Evolutionary conservation across 2,888 invertebrate genomes (phyloP), one percentile per base, ranked within the genome.

Genomic region (Asteroscopus sphinx): DNA sequence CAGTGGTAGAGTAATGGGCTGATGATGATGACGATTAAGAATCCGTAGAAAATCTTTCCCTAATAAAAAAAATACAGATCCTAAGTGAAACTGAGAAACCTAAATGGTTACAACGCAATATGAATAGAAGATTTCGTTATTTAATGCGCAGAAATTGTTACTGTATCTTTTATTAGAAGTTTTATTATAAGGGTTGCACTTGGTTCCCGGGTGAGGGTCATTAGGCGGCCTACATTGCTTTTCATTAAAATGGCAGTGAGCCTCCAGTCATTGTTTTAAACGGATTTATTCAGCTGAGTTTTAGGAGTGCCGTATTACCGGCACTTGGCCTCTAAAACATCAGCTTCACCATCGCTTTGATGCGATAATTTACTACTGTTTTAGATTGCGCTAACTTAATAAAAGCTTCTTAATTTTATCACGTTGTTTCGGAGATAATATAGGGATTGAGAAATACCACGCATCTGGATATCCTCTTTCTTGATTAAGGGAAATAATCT

Each of bases 261-360:
- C 13, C 21, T 13, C 12, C 11, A 21, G 33, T 21, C 13, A 25
- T 35, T 45, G 35, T 45, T 35, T 42, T 26, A 35, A 25, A 25
- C 15, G 33, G 33, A 25, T 35, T 45, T n/a, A n/a, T n/a, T n/a
- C n/a, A n/a, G n/a, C n/a, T n/a, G n/a, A n/a, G n/a, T n/a, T n/a
- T n/a, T 45, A 25, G 9, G 33, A 45, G 17, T 11, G 32, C 17
- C 32, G 17, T 9, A 13, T 13, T 9, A 9, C 21, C 13, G 21
- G 3, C 12, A 45, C 13, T 45, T 25, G 25, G 25, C 11, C 7
- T 25, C 15, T 35, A 35, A 25, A 25, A 33, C 25, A 5, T 13
- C 45, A 11, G 6, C 15, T 35, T 11, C n/a, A 15, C 0, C 15
- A 1, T 5, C 7, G 21, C n/a, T 39, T 39, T 17, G 4, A 16